Evolutionary conservation across 2,888 invertebrate species (phyloP).

Genomic region (Carcina quercana): DNA sequence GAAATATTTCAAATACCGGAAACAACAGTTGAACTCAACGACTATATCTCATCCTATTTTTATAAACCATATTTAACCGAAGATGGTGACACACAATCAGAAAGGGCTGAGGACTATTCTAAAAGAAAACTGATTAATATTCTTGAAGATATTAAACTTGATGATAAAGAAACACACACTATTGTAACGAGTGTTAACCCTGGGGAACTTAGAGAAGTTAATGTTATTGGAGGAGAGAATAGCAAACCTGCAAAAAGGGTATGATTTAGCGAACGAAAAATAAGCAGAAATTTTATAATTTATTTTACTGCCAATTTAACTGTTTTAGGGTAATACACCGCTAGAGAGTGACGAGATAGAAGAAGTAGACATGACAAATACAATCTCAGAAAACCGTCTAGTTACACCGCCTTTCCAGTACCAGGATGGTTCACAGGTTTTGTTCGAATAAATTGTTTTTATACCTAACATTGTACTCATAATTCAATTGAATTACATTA

Average conservation of each 20-base stretch:
- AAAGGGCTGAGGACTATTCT: conserved; percentile 31
- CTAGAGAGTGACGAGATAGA: conserved; percentile 28
- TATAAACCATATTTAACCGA: conserved; percentile 16
- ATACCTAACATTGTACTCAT: no score
- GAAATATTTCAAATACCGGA: conserved; percentile 15
- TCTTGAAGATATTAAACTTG: conserved; percentile 45
- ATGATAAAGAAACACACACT: conserved; percentile 33
- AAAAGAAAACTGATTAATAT: conserved; percentile 54
- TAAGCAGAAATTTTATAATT: neutral
- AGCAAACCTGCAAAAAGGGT: neutral
- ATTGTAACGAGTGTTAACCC: conserved; percentile 41
- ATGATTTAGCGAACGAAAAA: neutral
- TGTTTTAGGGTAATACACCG: neutral
- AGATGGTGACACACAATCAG: conserved; percentile 11
- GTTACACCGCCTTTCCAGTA: conserved; percentile 48
- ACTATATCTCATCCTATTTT: conserved; percentile 33
- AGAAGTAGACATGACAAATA: conserved; percentile 31
- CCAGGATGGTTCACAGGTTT: conserved; percentile 35
- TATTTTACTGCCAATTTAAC: neutral
- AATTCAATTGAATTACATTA: no score
- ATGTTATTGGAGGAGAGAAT: conserved; percentile 26
- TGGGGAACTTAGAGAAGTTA: conserved; percentile 32
- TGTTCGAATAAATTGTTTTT: no score
- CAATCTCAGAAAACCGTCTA: conserved; percentile 25
- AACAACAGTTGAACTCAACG: conserved; percentile 16